Conservation (phyloP, 2,888 invertebrate genomes). For the Pristionchus mayeri region DNA sequence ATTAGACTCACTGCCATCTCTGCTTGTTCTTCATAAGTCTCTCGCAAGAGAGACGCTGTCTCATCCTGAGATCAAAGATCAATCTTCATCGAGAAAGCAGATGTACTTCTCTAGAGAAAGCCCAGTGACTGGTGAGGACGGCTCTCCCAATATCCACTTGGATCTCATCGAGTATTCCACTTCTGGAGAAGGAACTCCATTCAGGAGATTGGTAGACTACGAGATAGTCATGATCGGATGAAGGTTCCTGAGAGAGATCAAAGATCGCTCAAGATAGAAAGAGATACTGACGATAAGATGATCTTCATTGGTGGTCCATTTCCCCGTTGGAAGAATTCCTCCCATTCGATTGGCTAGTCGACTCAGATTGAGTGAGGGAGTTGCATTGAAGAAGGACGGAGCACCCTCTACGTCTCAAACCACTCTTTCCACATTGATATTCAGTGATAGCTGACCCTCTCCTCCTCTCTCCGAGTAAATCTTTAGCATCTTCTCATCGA, state of each 20-base stretch:
- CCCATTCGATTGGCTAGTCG: slow-evolving; percentile 13
- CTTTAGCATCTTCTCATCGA: slow-evolving; percentile 2
- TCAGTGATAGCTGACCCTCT: not conserved
- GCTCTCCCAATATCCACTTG: slow-evolving; percentile 28
- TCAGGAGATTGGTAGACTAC: slow-evolving; percentile 28
- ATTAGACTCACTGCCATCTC: slow-evolving; percentile 22
- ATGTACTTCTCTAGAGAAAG: slow-evolving; percentile 33
- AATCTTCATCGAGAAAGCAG: not conserved
- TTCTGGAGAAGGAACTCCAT: not conserved
- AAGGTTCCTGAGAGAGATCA: not conserved
- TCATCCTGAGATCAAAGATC: slow-evolving; percentile 40
- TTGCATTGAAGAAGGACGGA: slow-evolving; percentile 10
- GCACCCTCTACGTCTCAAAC: not conserved
- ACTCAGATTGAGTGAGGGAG: slow-evolving; percentile 7
- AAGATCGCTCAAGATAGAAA: not conserved
- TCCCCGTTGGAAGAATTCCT: not conserved
- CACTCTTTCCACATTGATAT: not conserved
- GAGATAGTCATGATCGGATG: slow-evolving; percentile 25
- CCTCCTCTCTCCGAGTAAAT: not conserved
- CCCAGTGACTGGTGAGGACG: slow-evolving; percentile 30
- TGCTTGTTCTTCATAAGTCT: slow-evolving; percentile 40
- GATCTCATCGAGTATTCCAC: slow-evolving; percentile 26
- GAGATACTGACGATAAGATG: slow-evolving; percentile 6
- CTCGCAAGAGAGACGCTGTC: not conserved
- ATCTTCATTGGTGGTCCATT: slow-evolving; percentile 16